Evolutionary conservation across 2,113 vertebrate species (phyloP), one percentile per base, ranked within the genome.

Genomic region (Electrona antarctica): DNA sequence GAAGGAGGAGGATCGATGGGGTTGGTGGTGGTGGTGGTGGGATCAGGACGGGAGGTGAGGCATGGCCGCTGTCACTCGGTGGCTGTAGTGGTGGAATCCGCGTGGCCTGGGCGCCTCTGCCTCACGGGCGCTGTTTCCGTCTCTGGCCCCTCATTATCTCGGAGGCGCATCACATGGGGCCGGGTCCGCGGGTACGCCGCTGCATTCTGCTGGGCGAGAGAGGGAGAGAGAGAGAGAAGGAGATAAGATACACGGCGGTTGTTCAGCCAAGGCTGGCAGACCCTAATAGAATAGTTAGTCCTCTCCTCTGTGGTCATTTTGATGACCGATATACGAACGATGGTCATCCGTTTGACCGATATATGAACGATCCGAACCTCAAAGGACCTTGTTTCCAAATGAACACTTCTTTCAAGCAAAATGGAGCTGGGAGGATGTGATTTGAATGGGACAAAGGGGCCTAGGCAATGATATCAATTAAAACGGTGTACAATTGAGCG

Each of bases 171-270:
- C 64, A 74, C 85, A 72, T 54, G 48, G 79, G 82, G 74, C 5
- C 1, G 48, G 65, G 60, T 59, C 58, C 60, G 0, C 33, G 33
- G 33, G 33, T 50, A n/a, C 58, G 56, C 81, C 80, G 81, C 76
- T 84, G 88, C 93, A 95, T 94, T 78, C 91, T 94, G 88, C 78
- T 64, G 73, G 15, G 82, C 83, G 67, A 57, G 63, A 77, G 3
- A 76, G 28, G 76, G 33, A 69, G 11, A 58, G 1, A 60, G 41
- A 58, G 1, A 60, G 41, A 48, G 10, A 55, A 41, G 46, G 21
- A 73, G 4, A 65, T 28, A 61, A 6, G 12, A 64, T 51, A 58
- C 33, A 41, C 5, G 41, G 9, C n/a, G 0, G 15, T 85, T 7
- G 50, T 52, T 10, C 62, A 2, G 59, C 10, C 46, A 41, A 5